Conservation (phyloP, 92 coral and sea anemone genomes). For the Epizoanthus fatuus region DNA sequence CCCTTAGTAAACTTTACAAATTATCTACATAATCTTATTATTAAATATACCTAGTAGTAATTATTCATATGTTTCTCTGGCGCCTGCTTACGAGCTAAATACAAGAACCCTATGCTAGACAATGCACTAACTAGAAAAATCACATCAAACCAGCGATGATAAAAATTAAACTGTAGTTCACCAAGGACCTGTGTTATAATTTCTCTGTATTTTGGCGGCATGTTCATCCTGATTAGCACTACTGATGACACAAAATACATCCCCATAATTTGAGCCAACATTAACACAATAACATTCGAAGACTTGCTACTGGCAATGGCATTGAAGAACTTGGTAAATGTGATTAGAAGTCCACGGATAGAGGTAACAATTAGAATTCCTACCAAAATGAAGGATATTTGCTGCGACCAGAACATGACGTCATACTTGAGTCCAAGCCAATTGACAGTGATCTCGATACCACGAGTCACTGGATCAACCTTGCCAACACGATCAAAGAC, state of each 20-base stretch:
- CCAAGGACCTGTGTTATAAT: constrained; percentile 98
- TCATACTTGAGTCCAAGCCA: constrained; percentile 95
- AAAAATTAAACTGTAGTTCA: constrained; percentile 95
- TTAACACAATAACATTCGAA: constrained; percentile 92
- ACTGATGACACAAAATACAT: constrained; percentile 99
- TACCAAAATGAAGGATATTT: constrained; percentile 90
- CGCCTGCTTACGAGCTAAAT: constrained; percentile 98
- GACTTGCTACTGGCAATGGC: constrained; percentile 99
- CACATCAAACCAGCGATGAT: constrained; percentile 99
- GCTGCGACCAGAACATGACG: constrained; percentile 98
- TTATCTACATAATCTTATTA: too few species aligned
- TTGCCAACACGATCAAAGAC: constrained; percentile 99
- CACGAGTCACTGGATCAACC: constrained; percentile 97
- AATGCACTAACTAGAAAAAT: constrained; percentile 96
- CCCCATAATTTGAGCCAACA: constrained; percentile 98
- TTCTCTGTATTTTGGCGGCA: constrained; percentile 95
- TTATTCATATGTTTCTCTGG: constrained; percentile 98
- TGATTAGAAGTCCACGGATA: constrained; percentile 96
- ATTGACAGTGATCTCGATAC: constrained; percentile 95
- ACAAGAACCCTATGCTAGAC: constrained; percentile 96
- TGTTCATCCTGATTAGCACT: constrained; percentile 95
- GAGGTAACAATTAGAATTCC: constrained; percentile 98
- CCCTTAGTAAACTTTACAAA: too few species aligned
- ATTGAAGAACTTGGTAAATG: constrained; percentile 97
- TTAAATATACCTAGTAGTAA: constrained; percentile 10